Base-by-base conservation (phyloP, 2,797 vertebrate genomes). In the Peromyscus nudipes region DNA sequence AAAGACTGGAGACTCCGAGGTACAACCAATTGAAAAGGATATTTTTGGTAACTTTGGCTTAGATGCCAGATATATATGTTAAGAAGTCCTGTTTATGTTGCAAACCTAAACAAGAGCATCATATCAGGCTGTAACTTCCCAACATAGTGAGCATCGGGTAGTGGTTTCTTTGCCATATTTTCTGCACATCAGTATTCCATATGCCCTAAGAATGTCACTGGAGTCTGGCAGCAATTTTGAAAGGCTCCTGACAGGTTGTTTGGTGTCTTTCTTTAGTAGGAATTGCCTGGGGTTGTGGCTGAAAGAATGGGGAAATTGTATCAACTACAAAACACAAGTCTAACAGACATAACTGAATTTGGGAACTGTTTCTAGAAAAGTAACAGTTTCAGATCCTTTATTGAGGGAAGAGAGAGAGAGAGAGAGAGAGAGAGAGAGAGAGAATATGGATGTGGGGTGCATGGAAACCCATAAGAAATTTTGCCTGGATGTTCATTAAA, bases 271-370 rank as follows among this genome's bases (percentile, higher is more conserved):
- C 96, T 83, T 16, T 64, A 21, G 11, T 84, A 98, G 84, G 90
- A 97, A 98, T 83, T 96, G 97, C 98, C 98, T 97, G 96, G 65
- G 98, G 97, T 94, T 94, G 97, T 97, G 95, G 80, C 93, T 97
- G 67, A 91, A 95, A 96, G 89, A 94, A 97, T 73, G 73, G 86
- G 82, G 40, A 90, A 52, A 81, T 7, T 93, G 88, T 96, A 92
- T 62, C 29, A 96, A 95, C 60, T 37, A 80, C 94, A 80, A 84
- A 96, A 77, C 14, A 95, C 94, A 88, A 77, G 91, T 81, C 10
- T 27, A 96, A 86, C 91, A 55, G 60, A 96, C 43, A 46, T 76
- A 71, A 91, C 75, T 23, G 79, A 85, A 37, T 79, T 92, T 93
- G 25, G 64, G 75, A 86, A 62, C 52, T 17, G 2, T n/a, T 0